Percentiles rank a stretch among this genome's conserved stretches.
These are phyloP conservation scores for Neosilurus mollespiculum DNA, from an alignment of 2,797 vertebrate species.

Conservation along the genomic window DNA sequence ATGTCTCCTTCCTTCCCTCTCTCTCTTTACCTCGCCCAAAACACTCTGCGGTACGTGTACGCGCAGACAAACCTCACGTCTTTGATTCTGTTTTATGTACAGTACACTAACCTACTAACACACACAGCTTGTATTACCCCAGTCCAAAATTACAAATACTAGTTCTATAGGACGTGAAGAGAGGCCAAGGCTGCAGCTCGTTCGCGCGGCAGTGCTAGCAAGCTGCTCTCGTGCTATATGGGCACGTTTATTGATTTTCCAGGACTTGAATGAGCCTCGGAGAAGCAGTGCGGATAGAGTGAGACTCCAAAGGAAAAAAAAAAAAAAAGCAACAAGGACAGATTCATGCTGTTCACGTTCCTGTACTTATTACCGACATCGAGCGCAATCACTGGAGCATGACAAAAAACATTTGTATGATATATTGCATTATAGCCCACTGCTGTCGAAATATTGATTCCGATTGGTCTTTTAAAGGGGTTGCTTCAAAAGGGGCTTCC, in stretches of 20 bases:
- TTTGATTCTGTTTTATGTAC: constrained; percentile 21
- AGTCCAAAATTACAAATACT: neutral
- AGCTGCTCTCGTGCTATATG: neutral
- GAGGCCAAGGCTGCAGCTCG: neutral
- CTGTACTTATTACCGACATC: constrained; percentile 22
- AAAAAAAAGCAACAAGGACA: neutral
- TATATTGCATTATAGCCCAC: neutral
- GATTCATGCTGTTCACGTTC: constrained; percentile 10
- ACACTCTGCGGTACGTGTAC: neutral
- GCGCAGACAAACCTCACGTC: neutral
- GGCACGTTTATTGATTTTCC: constrained; percentile 20
- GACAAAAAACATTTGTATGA: constrained; percentile 12
- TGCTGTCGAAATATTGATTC: constrained; percentile 5
- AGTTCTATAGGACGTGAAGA: neutral
- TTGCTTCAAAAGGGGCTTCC: neutral
- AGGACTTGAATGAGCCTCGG: neutral
- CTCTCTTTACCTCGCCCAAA: neutral
- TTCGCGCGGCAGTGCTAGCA: constrained; percentile 3
- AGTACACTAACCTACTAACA: neutral
- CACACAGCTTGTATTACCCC: neutral
- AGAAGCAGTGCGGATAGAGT: neutral
- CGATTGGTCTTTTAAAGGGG: neutral
- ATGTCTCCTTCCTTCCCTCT: neutral
- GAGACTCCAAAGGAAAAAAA: neutral
- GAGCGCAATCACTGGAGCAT: neutral